These are phyloP conservation scores for Callaeas wilsoni DNA, from an alignment of 2,113 vertebrate genomes.

Conservation along the genomic window DNA sequence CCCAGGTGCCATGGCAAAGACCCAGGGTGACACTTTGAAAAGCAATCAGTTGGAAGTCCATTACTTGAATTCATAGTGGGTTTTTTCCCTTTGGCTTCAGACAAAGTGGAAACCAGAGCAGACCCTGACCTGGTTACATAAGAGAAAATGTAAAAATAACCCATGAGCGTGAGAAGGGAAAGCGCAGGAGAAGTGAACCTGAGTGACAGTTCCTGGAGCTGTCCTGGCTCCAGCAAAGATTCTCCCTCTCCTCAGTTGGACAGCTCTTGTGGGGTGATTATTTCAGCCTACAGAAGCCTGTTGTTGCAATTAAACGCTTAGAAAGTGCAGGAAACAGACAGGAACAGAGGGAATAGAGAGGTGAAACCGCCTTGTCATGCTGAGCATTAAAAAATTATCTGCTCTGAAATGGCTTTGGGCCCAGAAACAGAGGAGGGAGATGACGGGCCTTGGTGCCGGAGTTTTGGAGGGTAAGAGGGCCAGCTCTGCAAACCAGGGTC, in stretches of 20 bases:
- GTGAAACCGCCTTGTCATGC: not conserved
- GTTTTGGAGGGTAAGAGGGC: not conserved
- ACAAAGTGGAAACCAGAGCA: constrained; percentile 24
- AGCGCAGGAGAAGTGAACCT: not conserved
- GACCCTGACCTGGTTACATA: constrained; percentile 27
- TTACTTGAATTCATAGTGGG: not conserved
- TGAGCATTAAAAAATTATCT: not conserved
- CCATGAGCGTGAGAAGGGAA: not conserved
- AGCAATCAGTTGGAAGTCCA: not conserved
- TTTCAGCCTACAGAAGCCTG: not conserved
- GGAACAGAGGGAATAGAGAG: not conserved
- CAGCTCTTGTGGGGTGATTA: not conserved
- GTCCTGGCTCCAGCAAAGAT: not conserved
- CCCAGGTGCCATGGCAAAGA: not conserved
- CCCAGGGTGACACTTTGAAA: not conserved
- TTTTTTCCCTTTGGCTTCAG: not conserved
- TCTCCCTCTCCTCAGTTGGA: not conserved
- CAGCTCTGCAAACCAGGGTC: not conserved
- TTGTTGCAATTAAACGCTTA: not conserved
- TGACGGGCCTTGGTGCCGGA: not conserved
- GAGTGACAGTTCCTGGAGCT: not conserved
- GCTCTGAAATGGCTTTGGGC: not conserved
- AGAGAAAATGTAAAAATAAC: constrained; percentile 50
- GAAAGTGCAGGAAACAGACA: not conserved
- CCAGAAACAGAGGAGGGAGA: not conserved